A percentile compares a stretch with the other conserved stretches of the same genome.
Evolutionary conservation across 2,797 vertebrate genomes (phyloP).

Genomic region (Eulemur coronatus): DNA sequence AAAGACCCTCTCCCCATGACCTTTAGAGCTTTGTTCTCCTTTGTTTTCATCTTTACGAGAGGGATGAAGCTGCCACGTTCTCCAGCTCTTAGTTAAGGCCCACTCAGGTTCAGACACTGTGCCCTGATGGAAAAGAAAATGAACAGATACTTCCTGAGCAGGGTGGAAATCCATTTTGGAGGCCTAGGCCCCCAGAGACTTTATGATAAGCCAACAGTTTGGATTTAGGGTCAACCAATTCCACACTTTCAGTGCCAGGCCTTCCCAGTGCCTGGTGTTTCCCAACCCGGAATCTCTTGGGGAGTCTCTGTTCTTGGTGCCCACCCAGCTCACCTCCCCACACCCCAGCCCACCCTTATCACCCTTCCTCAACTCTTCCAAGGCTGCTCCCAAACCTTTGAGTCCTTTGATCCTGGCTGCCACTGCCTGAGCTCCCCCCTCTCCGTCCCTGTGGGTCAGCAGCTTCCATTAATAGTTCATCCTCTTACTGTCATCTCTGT

Average conservation of each 20-base stretch:
- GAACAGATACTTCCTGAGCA: background rate
- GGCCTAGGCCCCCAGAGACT: background rate
- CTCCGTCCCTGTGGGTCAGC: background rate
- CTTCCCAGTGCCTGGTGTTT: background rate
- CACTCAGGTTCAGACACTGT: no score
- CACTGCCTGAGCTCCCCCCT: background rate
- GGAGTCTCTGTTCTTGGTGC: background rate
- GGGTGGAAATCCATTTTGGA: background rate
- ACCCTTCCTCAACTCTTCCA: background rate
- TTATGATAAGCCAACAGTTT: background rate
- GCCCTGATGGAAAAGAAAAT: background rate
- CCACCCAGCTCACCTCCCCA: background rate
- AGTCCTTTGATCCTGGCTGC: background rate
- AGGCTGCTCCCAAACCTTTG: no score
- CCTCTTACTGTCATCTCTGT: accelerated
- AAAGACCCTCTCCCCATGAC: accelerated
- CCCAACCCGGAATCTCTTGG: background rate
- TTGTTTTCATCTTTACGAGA: background rate
- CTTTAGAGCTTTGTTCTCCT: accelerated
- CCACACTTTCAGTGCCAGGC: no score
- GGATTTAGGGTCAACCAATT: background rate
- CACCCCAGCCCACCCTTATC: accelerated
- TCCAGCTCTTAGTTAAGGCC: background rate
- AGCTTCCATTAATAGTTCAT: background rate
- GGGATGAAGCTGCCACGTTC: accelerated